Conservation (phyloP, 2,797 vertebrate genomes). For the Rhincodon typus region DNA sequence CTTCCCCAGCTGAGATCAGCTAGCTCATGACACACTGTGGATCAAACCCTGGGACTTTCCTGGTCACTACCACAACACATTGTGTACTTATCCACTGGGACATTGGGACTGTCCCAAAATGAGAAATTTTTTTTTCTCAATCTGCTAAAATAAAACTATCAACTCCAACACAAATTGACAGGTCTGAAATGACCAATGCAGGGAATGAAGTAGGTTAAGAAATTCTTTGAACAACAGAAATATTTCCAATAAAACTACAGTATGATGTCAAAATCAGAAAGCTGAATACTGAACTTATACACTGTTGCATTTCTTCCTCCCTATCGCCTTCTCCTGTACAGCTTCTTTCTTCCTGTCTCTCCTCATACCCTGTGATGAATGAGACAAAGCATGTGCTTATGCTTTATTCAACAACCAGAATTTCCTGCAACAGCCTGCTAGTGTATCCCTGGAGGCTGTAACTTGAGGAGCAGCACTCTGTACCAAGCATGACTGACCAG, state of each 20-base stretch:
- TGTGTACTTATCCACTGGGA: background rate
- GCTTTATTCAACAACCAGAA: too few relatives aligned
- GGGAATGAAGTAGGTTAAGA: background rate
- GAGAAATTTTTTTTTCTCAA: background rate
- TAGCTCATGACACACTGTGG: background rate
- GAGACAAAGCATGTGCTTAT: too few relatives aligned
- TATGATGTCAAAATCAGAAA: constrained; percentile 19
- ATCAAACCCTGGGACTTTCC: constrained; percentile 1
- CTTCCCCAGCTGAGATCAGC: background rate
- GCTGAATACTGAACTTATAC: background rate
- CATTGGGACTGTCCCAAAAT: constrained; percentile 4
- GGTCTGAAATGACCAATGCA: constrained; percentile 22
- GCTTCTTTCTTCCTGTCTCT: too few relatives aligned
- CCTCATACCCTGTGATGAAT: too few relatives aligned
- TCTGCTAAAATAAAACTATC: background rate
- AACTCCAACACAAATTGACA: background rate
- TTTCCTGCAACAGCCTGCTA: too few relatives aligned
- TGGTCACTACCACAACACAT: background rate
- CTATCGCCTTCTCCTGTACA: background rate
- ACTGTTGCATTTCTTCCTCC: background rate
- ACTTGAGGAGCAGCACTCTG: too few relatives aligned
- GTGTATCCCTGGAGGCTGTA: too few relatives aligned
- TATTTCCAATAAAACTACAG: background rate
- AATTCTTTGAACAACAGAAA: background rate
- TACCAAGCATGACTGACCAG: too few relatives aligned